Conservation (phyloP, 2,113 vertebrate genomes). For the Rhadina sibilatrix region DNA sequence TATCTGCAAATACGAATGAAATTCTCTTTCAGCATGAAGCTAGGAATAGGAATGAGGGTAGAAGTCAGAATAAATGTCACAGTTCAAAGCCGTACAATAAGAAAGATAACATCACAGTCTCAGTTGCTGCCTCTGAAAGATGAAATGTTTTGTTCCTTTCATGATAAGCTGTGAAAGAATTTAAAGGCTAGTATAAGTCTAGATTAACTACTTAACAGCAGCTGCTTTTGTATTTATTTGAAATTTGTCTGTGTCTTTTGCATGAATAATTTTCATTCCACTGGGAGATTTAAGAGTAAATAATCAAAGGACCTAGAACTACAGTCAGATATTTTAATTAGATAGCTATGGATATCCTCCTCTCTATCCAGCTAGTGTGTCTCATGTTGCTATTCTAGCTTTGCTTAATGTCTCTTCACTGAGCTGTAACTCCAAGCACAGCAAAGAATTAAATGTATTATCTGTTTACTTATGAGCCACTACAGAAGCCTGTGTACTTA, state of each 20-base stretch:
- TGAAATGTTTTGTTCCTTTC: constrained; percentile 22
- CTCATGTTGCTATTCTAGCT: not conserved
- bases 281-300: not conserved
- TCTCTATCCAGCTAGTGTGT: not conserved
- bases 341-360: not conserved
- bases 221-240: not conserved
- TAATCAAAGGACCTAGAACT: not conserved
- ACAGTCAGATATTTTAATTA: not conserved
- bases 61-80: constrained; percentile 71
- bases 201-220: not conserved
- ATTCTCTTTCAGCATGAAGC: constrained; percentile 34
- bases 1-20: constrained; percentile 67
- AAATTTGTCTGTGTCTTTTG: not conserved
- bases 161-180: not conserved
- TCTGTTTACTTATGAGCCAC: not conserved
- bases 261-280: not conserved
- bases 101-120: constrained; percentile 49
- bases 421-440: not conserved
- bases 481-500: not conserved
- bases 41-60: constrained; percentile 41
- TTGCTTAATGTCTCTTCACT: not conserved
- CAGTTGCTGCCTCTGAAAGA: constrained; percentile 36
- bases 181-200: not conserved
- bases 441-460: not conserved
- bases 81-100: constrained; percentile 22